Evolutionary conservation across 1,140 invertebrate species (phyloP).

Genomic region (Archegozetes longisetosus): DNA sequence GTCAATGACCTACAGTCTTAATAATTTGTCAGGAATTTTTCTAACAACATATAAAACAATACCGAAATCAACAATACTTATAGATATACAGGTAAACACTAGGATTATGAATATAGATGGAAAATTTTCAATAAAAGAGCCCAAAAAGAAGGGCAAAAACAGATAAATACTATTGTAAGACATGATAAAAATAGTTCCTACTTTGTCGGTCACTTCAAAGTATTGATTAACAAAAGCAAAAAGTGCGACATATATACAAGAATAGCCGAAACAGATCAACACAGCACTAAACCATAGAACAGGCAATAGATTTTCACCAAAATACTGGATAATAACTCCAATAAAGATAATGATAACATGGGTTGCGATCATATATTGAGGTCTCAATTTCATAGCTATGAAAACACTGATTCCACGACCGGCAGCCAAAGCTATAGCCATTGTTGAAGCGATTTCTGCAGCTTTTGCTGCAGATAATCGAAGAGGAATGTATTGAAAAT

Average conservation of each 20-base stretch:
- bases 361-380: not conserved
- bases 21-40: no score
- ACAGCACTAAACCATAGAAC: not conserved
- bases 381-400: constrained; percentile 3
- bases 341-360: constrained; percentile 2
- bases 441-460: not conserved
- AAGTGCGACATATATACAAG: not conserved
- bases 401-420: constrained; percentile 1
- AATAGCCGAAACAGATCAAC: constrained; percentile 1
- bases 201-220: not conserved
- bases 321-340: not conserved
- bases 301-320: not conserved
- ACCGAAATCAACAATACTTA: no score
- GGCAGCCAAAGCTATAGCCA: not conserved
- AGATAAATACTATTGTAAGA: not conserved
- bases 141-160: not conserved
- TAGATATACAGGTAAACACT: no score
- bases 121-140: not conserved
- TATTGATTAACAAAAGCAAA: not conserved
- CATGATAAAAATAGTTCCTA: not conserved
- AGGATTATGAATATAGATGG: not conserved
- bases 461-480: not conserved
- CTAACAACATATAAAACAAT: no score
- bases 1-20: no score
- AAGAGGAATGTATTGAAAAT: not conserved